These are phyloP conservation scores for Lampris megalopsis DNA, from an alignment of 2,113 vertebrate genomes.

Conservation along the genomic window DNA sequence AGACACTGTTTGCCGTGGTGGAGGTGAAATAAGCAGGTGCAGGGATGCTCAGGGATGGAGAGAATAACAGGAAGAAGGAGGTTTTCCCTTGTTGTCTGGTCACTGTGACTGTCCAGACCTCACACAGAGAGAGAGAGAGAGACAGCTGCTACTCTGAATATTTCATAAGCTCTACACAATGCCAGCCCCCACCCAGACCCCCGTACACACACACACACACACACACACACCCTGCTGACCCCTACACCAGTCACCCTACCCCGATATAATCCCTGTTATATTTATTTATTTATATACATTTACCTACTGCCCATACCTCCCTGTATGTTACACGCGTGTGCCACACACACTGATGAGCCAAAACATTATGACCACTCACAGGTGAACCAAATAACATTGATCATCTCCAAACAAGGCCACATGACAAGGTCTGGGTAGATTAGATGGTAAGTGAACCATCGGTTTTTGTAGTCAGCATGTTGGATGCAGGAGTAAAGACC, in stretches of 20 bases:
- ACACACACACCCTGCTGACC: conserved; percentile 18
- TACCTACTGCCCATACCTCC: neutral
- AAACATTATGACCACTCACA: neutral
- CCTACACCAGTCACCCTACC: conserved; percentile 9
- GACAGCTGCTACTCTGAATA: conserved; percentile 82
- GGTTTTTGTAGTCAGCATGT: too few relatives aligned
- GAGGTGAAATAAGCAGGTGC: neutral
- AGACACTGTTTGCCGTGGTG: neutral
- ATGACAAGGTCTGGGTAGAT: too few relatives aligned
- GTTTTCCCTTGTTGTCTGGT: conserved; percentile 67
- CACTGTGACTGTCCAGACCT: conserved; percentile 69
- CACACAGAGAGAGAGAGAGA: conserved; percentile 69
- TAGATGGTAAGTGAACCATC: too few relatives aligned
- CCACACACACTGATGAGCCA: neutral
- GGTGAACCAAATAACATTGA: too few relatives aligned
- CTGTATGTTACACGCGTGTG: neutral
- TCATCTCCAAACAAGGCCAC: too few relatives aligned
- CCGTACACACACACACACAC: conserved; percentile 25
- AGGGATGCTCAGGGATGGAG: neutral
- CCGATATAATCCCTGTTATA: conserved; percentile 47
- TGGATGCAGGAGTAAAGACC: too few relatives aligned
- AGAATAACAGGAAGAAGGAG: conserved; percentile 11
- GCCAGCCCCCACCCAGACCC: conserved; percentile 3
- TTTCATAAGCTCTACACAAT: conserved; percentile 79
- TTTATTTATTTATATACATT: conserved; percentile 33